Evolutionary conservation across 2,113 vertebrate species (phyloP).

Genomic region (Peromyscus leucopus): DNA sequence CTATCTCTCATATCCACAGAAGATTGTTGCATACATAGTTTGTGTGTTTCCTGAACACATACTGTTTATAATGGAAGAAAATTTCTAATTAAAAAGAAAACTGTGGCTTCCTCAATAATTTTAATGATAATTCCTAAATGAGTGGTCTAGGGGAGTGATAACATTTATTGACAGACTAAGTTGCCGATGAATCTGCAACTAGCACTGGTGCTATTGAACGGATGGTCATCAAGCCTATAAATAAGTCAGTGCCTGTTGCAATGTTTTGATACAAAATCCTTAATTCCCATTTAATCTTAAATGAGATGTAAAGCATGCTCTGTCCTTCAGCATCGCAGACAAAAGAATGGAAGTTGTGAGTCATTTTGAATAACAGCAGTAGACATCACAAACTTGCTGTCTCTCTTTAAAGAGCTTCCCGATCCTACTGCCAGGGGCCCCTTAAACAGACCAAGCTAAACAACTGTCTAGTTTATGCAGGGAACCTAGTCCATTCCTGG

Average conservation of each 20-base stretch:
- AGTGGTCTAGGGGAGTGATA: background rate
- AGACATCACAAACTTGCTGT: background rate
- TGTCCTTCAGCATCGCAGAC: background rate
- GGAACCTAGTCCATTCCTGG: no score
- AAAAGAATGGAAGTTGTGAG: background rate
- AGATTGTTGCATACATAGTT: background rate
- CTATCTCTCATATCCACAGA: background rate
- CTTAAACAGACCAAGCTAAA: no score
- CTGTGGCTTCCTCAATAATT: background rate
- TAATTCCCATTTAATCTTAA: background rate
- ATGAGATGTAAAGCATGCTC: fast-evolving
- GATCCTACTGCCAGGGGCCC: no score
- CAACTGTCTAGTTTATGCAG: no score
- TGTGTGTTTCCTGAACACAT: background rate
- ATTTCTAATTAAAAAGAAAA: background rate
- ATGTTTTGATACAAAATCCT: background rate
- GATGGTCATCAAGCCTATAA: background rate
- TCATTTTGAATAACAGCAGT: background rate
- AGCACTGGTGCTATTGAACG: no score
- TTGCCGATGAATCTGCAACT: background rate
- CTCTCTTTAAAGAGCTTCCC: background rate
- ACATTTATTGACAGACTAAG: background rate
- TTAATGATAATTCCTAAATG: background rate
- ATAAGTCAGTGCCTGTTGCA: background rate
- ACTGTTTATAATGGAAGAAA: background rate